Conservation (phyloP, 2,797 vertebrate genomes). For the Sebastes aleutianus region DNA sequence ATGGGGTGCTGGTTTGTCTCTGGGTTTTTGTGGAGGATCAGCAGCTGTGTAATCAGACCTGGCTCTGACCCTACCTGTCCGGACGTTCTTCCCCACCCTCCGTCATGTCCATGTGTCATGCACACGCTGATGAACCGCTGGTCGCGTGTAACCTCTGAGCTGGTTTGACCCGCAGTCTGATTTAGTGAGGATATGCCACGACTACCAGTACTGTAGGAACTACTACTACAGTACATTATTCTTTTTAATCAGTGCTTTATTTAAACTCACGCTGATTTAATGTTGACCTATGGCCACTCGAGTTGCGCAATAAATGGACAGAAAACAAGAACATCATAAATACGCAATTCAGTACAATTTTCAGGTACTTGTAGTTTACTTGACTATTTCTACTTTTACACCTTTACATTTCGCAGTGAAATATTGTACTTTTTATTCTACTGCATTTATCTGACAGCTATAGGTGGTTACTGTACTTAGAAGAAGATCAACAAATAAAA, state of each 20-base stretch:
- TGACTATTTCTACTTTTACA: not conserved
- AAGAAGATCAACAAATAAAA: not conserved
- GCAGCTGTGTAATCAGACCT: slow-evolving; percentile 82
- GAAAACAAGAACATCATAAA: slow-evolving; percentile 27
- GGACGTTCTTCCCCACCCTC: slow-evolving; percentile 65
- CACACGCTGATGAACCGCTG: slow-evolving; percentile 64
- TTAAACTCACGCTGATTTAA: slow-evolving; percentile 60
- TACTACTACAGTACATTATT: slow-evolving; percentile 31
- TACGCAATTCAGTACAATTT: not conserved
- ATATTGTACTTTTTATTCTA: not conserved
- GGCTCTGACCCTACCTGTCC: slow-evolving; percentile 71
- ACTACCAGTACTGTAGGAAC: slow-evolving; percentile 34
- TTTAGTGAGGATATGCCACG: slow-evolving; percentile 56
- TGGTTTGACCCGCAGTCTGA: slow-evolving; percentile 52
- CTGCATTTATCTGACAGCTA: not conserved
- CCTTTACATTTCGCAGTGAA: not conserved
- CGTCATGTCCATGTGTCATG: slow-evolving; percentile 64
- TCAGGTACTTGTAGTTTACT: not conserved
- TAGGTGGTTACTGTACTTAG: not conserved
- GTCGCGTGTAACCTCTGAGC: slow-evolving; percentile 59
- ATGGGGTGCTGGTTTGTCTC: slow-evolving; percentile 51
- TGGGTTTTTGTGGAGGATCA: slow-evolving; percentile 44
- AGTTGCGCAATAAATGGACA: slow-evolving; percentile 24
- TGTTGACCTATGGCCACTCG: slow-evolving; percentile 16
- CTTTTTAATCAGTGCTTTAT: slow-evolving; percentile 50